Evolutionary conservation across 2,888 invertebrate genomes (phyloP).

Genomic region (Cacoxenus indagator): DNA sequence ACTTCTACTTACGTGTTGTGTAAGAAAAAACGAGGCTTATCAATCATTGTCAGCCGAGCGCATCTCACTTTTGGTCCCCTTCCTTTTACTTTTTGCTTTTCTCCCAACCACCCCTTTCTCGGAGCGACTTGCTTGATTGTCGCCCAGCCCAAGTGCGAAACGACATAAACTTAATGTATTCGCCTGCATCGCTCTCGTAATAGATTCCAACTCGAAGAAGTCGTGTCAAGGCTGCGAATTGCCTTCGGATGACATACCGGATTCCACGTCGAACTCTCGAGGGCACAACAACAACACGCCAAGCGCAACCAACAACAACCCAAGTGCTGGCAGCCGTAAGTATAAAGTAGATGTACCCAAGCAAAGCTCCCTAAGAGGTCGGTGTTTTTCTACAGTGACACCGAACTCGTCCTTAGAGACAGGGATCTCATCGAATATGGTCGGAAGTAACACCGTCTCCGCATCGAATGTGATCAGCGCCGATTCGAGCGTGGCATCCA

Average conservation of each 20-base stretch:
- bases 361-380: not conserved
- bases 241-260: conserved; percentile 81
- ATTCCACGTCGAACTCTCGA: conserved; percentile 76
- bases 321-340: conserved; percentile 71
- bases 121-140: not conserved
- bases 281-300: conserved; percentile 87
- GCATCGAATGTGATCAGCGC: conserved; percentile 72
- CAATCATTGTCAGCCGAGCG: conserved; percentile 64
- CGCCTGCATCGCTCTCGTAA: conserved; percentile 38
- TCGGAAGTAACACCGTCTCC: conserved; percentile 80
- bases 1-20: conserved; percentile 42
- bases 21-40: conserved; percentile 60
- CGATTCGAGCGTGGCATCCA: conserved; percentile 72
- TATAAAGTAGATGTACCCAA: conserved; percentile 11
- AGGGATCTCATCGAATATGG: conserved; percentile 74
- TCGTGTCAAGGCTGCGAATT: conserved; percentile 85
- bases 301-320: conserved; percentile 83
- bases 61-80: conserved; percentile 37
- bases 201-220: conserved; percentile 76
- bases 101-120: conserved; percentile 35
- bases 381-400: conserved; percentile 56
- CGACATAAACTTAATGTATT: conserved; percentile 21
- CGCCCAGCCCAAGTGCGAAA: not conserved
- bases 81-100: conserved; percentile 38
- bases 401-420: conserved; percentile 71